phyloP scores from a whole-genome alignment of 2,888 invertebrate genomes.

The Amiota mariae region DNA sequence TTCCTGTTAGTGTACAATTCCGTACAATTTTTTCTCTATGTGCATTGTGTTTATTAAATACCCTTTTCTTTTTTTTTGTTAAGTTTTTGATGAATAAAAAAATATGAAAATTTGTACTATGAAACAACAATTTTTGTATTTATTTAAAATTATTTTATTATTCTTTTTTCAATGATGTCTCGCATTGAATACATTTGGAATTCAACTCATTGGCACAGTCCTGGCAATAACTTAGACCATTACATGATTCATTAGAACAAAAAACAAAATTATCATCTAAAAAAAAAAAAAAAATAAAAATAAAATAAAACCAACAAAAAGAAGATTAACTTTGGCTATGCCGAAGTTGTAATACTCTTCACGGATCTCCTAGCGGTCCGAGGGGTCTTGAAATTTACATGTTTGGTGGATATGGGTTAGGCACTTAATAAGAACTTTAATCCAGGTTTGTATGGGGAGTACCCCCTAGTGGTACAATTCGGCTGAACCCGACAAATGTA shows the following conservation, averaged over 20 bases:
- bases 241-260: constrained; percentile 48
- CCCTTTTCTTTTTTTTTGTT: neutral
- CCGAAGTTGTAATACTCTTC: too few relatives aligned
- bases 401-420: too few relatives aligned
- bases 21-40: neutral
- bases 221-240: constrained; percentile 49
- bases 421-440: too few relatives aligned
- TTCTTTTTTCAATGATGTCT: constrained; percentile 13
- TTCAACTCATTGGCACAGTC: constrained; percentile 42
- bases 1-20: neutral
- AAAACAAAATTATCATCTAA: constrained; percentile 49
- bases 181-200: constrained; percentile 45
- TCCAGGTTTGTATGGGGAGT: too few relatives aligned
- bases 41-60: neutral
- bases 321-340: too few relatives aligned
- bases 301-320: too few relatives aligned
- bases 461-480: too few relatives aligned
- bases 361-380: too few relatives aligned
- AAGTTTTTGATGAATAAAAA: constrained; percentile 37
- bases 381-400: too few relatives aligned
- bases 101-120: constrained; percentile 17
- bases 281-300: constrained; percentile 24
- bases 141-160: neutral
- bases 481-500: too few relatives aligned
- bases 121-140: neutral